A percentile compares a stretch with the other conserved stretches of the same genome.
Evolutionary conservation across 2,888 invertebrate species (phyloP).

Genomic region (Drosophila nr. fundita): DNA sequence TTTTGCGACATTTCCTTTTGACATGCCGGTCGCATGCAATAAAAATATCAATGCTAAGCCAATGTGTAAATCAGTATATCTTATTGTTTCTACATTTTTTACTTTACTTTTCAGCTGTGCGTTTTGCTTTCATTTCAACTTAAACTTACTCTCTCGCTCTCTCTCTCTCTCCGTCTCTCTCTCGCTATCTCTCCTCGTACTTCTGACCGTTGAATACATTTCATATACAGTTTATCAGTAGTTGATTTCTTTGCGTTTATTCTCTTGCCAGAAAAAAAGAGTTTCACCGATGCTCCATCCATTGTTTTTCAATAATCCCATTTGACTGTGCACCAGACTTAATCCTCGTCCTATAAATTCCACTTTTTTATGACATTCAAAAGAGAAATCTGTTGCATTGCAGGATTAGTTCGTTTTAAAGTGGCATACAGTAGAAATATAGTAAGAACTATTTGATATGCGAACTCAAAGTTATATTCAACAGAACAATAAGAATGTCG

Average conservation of each 20-base stretch:
- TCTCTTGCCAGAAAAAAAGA: not conserved
- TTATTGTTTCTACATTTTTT: constrained; percentile 65
- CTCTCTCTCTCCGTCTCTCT: not conserved
- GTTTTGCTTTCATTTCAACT: constrained; percentile 4
- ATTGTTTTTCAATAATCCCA: constrained; percentile 17
- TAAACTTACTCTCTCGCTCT: not conserved
- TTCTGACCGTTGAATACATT: constrained; percentile 34
- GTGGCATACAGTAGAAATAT: not conserved
- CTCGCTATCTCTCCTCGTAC: not conserved
- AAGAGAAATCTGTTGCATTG: constrained; percentile 1
- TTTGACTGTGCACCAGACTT: constrained; percentile 7
- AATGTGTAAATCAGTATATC: constrained; percentile 76
- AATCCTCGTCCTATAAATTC: not conserved
- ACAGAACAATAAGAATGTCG: not conserved
- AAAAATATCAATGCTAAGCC: constrained; percentile 76
- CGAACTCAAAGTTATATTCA: not conserved
- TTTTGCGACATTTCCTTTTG: constrained; percentile 70
- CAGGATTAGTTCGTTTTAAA: constrained; percentile 1
- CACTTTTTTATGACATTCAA: constrained; percentile 1
- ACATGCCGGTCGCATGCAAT: constrained; percentile 64
- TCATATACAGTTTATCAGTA: constrained; percentile 41
- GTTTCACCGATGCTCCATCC: not conserved
- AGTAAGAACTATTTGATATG: not conserved
- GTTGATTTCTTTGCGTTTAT: constrained; percentile 44
- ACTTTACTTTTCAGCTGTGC: not conserved